These are phyloP conservation scores for Podotricha telesiphe DNA, from an alignment of 2,888 invertebrate species.

Conservation along the genomic window DNA sequence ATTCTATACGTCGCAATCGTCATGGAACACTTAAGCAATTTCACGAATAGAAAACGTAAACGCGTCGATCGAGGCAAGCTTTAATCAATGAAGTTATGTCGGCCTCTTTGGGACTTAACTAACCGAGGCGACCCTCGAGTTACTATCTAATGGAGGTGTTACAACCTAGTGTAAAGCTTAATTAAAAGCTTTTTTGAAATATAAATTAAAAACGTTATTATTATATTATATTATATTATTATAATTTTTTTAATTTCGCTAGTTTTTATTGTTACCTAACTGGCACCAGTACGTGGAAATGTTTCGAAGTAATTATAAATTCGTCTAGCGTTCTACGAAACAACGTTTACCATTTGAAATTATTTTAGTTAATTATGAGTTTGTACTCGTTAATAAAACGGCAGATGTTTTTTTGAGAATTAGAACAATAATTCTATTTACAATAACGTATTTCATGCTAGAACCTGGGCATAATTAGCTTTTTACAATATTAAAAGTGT, in stretches of 20 bases:
- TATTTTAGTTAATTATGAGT: constrained; percentile 21
- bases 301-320: constrained; percentile 8
- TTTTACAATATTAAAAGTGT: constrained; percentile 14
- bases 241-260: too few relatives aligned
- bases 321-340: constrained; percentile 18
- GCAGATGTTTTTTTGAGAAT: constrained; percentile 25
- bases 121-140: constrained; percentile 65
- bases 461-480: not conserved
- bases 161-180: not conserved
- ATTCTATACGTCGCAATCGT: constrained; percentile 43
- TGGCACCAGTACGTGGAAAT: constrained; percentile 10
- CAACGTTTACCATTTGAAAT: constrained; percentile 8
- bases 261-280: not conserved
- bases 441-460: not conserved
- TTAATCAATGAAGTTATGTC: constrained; percentile 82
- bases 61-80: constrained; percentile 72
- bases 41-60: constrained; percentile 53
- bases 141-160: constrained; percentile 55
- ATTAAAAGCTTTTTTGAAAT: not conserved
- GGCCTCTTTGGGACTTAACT: constrained; percentile 81
- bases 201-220: too few relatives aligned
- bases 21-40: constrained; percentile 47
- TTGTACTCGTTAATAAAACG: constrained; percentile 18
- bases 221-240: too few relatives aligned
- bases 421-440: constrained; percentile 19